phyloP scores from a whole-genome alignment of 2,113 vertebrate genomes.

The Paedocypris sp. region DNA sequence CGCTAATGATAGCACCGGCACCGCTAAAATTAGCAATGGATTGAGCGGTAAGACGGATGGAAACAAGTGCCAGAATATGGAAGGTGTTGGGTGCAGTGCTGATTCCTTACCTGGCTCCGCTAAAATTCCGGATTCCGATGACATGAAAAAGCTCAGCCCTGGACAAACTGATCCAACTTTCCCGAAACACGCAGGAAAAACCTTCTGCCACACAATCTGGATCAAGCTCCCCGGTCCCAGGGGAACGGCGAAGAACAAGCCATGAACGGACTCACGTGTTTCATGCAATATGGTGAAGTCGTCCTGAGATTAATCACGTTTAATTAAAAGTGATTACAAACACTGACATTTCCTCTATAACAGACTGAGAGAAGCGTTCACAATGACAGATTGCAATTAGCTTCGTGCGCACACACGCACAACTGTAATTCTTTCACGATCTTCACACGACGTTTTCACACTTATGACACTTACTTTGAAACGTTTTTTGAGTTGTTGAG shows the following conservation, averaged over 20 bases:
- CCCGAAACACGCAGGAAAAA: constrained; percentile 30
- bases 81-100: neutral
- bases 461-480: too few species aligned
- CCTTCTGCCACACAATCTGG: constrained; percentile 55
- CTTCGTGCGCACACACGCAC: too few species aligned
- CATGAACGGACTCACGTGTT: too few species aligned
- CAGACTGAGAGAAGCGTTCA: too few species aligned
- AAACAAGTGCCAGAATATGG: neutral
- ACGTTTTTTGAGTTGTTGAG: too few species aligned
- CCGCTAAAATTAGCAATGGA: neutral
- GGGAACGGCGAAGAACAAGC: constrained; percentile 47
- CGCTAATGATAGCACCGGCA: neutral
- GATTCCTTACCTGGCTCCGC: neutral
- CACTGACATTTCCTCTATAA: too few species aligned
- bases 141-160: neutral
- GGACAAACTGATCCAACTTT: neutral
- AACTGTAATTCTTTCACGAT: too few species aligned
- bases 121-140: neutral
- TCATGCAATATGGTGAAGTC: too few species aligned
- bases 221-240: constrained; percentile 56
- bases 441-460: too few species aligned
- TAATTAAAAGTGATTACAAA: too few species aligned
- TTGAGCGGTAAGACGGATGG: neutral
- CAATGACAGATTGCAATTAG: too few species aligned
- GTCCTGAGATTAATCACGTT: too few species aligned